Percentiles rank a stretch among this genome's conserved stretches.
These are phyloP conservation scores for Vireo altiloquus DNA, from an alignment of 2,113 vertebrate species.

Conservation along the genomic window DNA sequence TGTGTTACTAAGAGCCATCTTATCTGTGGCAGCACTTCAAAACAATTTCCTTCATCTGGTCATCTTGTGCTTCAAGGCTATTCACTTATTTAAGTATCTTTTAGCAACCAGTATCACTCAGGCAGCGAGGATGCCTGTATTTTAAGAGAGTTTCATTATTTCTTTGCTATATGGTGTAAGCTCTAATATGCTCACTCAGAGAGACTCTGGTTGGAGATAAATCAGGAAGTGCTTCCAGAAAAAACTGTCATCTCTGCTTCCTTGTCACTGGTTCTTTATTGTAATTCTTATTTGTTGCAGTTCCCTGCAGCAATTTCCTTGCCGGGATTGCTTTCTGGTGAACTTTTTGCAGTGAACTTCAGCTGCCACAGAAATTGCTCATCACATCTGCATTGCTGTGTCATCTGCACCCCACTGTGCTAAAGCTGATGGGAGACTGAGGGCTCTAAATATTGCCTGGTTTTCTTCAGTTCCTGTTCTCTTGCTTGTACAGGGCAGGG, in stretches of 20 bases:
- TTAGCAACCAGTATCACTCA: background rate
- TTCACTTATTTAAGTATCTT: background rate
- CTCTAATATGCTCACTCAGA: background rate
- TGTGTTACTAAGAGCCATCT: background rate
- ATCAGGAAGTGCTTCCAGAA: slow-evolving; percentile 35
- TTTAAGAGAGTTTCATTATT: slow-evolving; percentile 14
- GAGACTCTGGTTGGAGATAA: slow-evolving; percentile 7
- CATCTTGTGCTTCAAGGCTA: background rate
- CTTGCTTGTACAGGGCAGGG: background rate
- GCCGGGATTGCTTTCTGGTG: background rate
- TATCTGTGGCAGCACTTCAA: background rate
- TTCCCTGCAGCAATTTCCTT: slow-evolving; percentile 31
- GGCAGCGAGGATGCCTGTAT: background rate
- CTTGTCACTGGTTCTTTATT: background rate
- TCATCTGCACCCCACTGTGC: background rate
- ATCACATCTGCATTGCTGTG: slow-evolving; percentile 10
- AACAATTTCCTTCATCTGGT: background rate
- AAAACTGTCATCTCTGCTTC: slow-evolving; percentile 7
- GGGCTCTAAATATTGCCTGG: background rate
- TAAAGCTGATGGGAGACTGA: background rate
- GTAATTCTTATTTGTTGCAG: slow-evolving; percentile 7
- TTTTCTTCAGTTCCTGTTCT: background rate
- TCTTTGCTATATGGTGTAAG: background rate
- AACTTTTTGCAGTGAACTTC: slow-evolving; percentile 5
- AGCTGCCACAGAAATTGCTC: background rate